Percentiles rank a stretch among this genome's conserved stretches.
Evolutionary conservation across 2,113 vertebrate genomes (phyloP).

Genomic region (Gymnocephalus cernua): DNA sequence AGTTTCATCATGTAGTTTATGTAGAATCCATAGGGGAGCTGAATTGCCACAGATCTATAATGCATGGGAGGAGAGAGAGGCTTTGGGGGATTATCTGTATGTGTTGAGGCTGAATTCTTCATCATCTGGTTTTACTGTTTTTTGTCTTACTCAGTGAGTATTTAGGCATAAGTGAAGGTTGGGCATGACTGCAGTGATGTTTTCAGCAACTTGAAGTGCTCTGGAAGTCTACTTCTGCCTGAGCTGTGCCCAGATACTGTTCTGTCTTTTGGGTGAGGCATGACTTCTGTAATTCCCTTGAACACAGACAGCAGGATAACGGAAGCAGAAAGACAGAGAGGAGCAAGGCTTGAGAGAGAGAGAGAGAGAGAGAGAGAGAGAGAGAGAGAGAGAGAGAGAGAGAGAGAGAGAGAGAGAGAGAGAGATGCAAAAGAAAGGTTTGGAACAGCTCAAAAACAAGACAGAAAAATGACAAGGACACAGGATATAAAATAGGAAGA

Average conservation of each 20-base stretch:
- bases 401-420: not conserved
- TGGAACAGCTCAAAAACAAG: slow-evolving; percentile 36
- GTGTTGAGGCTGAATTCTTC: slow-evolving; percentile 71
- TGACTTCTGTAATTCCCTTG: slow-evolving; percentile 64
- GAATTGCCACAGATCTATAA: slow-evolving; percentile 72
- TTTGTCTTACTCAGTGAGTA: slow-evolving; percentile 52
- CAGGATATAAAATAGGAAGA: slow-evolving; percentile 28
- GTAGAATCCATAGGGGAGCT: slow-evolving; percentile 67
- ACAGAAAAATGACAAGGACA: slow-evolving; percentile 37
- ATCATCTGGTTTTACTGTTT: slow-evolving; percentile 59
- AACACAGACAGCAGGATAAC: slow-evolving; percentile 53
- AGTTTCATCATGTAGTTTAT: slow-evolving; percentile 51
- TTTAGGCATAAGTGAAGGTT: slow-evolving; percentile 72
- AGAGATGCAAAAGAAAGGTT: slow-evolving; percentile 6
- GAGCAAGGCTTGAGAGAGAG: slow-evolving; percentile 11
- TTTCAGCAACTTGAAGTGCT: slow-evolving; percentile 68
- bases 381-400: not conserved
- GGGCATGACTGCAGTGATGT: slow-evolving; percentile 65
- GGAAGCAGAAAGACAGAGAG: slow-evolving; percentile 33
- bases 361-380: slow-evolving; percentile 6
- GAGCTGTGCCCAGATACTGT: slow-evolving; percentile 55
- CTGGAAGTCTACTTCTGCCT: slow-evolving; percentile 44
- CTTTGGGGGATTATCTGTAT: slow-evolving; percentile 68
- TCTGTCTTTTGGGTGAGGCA: slow-evolving; percentile 56
- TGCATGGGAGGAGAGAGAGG: slow-evolving; percentile 61